A percentile compares a stretch with the other conserved stretches of the same genome.
Evolutionary conservation across 2,888 invertebrate species (phyloP).

Genomic region (Ceriagrion tenellum): DNA sequence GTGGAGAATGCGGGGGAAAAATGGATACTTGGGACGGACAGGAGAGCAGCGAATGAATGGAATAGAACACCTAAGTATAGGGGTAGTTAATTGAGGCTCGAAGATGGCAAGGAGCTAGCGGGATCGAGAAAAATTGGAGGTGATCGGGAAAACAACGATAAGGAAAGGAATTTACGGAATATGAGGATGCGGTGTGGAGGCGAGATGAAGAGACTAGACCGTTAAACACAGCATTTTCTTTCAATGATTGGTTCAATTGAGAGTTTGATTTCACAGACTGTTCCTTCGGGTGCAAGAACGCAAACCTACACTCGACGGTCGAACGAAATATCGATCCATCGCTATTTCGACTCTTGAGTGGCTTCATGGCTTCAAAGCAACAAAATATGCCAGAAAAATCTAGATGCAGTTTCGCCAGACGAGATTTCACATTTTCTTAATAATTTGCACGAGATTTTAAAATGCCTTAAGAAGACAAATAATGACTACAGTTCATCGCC

Average conservation of each 20-base stretch:
- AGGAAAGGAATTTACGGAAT: not conserved
- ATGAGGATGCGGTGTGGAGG: not conserved
- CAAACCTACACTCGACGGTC: not conserved
- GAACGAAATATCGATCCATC: not conserved
- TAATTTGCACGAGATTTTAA: too few species aligned
- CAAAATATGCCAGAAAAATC: too few species aligned
- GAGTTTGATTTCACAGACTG: not conserved
- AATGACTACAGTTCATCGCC: too few species aligned
- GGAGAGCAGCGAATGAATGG: not conserved
- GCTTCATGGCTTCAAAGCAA: too few species aligned
- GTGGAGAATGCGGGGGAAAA: not conserved
- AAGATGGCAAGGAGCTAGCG: not conserved
- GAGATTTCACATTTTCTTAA: too few species aligned
- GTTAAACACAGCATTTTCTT: not conserved
- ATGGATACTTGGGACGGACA: not conserved
- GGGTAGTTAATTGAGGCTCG: not conserved
- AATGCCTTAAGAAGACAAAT: too few species aligned
- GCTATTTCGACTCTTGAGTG: too few species aligned
- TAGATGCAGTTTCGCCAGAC: too few species aligned
- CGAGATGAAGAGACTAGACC: not conserved
- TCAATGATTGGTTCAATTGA: not conserved
- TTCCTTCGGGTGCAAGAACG: not conserved
- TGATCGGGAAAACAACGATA: not conserved
- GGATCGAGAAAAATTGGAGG: not conserved
- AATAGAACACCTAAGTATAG: not conserved